phyloP scores from a whole-genome alignment of 2,113 vertebrate species.

The Accipiter cooperii region DNA sequence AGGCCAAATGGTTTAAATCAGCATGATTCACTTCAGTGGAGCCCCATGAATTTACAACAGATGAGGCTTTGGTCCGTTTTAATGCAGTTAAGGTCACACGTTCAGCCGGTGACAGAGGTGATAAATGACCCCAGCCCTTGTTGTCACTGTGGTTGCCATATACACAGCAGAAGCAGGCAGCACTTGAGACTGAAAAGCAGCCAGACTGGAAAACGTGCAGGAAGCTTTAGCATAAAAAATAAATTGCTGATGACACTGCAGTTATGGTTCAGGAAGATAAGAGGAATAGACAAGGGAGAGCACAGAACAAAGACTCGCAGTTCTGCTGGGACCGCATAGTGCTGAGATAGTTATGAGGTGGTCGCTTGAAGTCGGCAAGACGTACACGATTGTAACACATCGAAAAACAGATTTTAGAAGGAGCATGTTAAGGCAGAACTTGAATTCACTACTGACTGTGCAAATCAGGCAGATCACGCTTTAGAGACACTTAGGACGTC shows the following conservation, averaged over 20 bases:
- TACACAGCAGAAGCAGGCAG: not conserved
- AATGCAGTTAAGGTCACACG: not conserved
- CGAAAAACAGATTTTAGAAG: not conserved
- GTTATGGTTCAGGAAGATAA: not conserved
- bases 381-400: not conserved
- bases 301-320: not conserved
- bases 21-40: not conserved
- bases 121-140: not conserved
- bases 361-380: not conserved
- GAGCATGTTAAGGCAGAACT: not conserved
- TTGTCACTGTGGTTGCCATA: not conserved
- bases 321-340: not conserved
- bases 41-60: not conserved
- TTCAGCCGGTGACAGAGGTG: not conserved
- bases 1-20: slow-evolving; percentile 10
- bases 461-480: not conserved
- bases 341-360: not conserved
- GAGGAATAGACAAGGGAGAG: not conserved
- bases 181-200: not conserved
- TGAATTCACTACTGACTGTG: not conserved
- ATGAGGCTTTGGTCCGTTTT: not conserved
- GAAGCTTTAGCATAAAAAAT: not conserved
- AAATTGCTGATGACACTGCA: not conserved
- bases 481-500: not conserved
- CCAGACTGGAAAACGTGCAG: not conserved